Evolutionary conservation across 2,888 invertebrate genomes (phyloP), one percentile per base, ranked within the genome.

Genomic region (Perdita meconis): DNA sequence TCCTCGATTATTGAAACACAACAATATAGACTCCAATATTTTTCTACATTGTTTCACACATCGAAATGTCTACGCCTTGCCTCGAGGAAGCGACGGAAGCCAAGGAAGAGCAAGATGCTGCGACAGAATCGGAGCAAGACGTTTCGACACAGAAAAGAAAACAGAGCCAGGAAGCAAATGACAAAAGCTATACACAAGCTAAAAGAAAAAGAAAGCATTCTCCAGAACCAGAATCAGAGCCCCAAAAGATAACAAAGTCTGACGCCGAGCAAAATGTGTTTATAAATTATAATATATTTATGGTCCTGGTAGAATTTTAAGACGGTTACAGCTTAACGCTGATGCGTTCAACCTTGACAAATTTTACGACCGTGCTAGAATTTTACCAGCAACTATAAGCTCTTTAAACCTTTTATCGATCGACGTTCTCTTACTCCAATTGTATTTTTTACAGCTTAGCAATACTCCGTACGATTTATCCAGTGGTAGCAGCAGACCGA

Each of bases 401-500:
- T n/a, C 19, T 47, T 47, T 22, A 8, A 22, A 10, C 10, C 22
- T 10, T 57, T 2, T 30, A 0, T 19, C 47, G 51, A 50, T 50
- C 26, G 19, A 16, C 26, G 12, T 16, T 2, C 8, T 16, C 16
- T 59, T 74, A 13, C 22, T 30, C 8, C 0, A 38, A 60, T n/a
- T 30, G 30, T 30, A 30, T 4, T 30, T 30, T 53, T 75, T 59
- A n/a, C 38, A 76, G 76, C 19, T 22, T 40, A 68, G 8, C 12
- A 85, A 85, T 61, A 67, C 71, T n/a, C 86, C 89, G 19, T 88
- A 88, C 0, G 89, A 90, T 64, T 69, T 90, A 44, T 86, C 87
- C 1, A 83, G 72, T 0, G 84, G 84, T 12, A 84, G 69, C 5
- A 83, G 78, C 4, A 86, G 84, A 64, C 74, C 40, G n/a, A 69